phyloP scores from a whole-genome alignment of 2,113 vertebrate genomes.

The Campylorhamphus procurvoides region DNA sequence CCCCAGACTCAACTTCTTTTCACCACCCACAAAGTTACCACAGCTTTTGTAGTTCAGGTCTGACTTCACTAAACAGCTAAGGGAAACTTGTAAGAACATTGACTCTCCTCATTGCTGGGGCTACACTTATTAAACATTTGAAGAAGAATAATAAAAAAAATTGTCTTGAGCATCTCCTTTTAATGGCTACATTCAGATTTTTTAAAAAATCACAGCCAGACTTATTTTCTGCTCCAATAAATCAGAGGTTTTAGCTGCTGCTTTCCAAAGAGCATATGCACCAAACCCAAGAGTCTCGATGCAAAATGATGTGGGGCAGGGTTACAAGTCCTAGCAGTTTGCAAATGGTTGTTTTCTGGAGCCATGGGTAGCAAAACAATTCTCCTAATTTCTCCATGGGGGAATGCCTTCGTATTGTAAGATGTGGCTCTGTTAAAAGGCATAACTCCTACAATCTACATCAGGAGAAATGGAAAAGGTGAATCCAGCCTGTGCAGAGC shows the following conservation, averaged over 20 bases:
- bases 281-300: background rate
- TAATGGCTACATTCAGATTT: background rate
- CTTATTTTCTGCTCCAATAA: background rate
- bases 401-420: background rate
- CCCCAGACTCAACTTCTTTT: background rate
- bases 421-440: background rate
- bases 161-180: background rate
- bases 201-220: background rate
- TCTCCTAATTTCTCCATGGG: background rate
- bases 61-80: background rate
- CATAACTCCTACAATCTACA: background rate
- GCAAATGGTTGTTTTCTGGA: background rate
- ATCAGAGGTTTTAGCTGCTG: background rate
- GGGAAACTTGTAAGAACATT: background rate
- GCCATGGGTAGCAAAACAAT: background rate
- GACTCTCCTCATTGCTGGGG: background rate
- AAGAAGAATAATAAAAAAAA: background rate
- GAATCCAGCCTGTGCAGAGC: background rate
- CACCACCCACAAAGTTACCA: background rate
- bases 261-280: background rate
- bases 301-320: background rate
- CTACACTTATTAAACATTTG: background rate
- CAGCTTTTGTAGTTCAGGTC: background rate
- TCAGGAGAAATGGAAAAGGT: background rate
- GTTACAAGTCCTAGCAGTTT: background rate